Conservation (phyloP, 2,888 invertebrate genomes). For the Perdita meconis region DNA sequence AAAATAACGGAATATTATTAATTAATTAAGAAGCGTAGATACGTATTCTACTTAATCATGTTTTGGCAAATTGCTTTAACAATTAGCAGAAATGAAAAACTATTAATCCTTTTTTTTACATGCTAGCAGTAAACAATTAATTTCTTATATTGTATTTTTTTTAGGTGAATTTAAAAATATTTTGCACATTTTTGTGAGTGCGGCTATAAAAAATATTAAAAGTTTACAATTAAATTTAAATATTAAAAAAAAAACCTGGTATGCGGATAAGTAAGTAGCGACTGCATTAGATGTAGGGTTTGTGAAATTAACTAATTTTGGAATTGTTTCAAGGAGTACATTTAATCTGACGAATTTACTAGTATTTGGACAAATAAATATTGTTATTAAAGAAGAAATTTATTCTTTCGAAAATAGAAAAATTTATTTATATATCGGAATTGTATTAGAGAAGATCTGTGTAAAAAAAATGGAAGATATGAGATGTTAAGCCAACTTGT, state of each 20-base stretch:
- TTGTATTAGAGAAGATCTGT: slow-evolving; percentile 18
- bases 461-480: neutral
- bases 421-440: slow-evolving; percentile 49
- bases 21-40: slow-evolving; percentile 11
- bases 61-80: slow-evolving; percentile 17
- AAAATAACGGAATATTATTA: slow-evolving; percentile 4
- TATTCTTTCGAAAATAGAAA: slow-evolving; percentile 24
- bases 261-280: slow-evolving; percentile 15
- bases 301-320: slow-evolving; percentile 10
- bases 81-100: neutral
- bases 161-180: slow-evolving; percentile 13
- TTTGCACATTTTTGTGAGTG: slow-evolving; percentile 46
- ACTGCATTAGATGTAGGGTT: slow-evolving; percentile 21
- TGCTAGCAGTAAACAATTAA: slow-evolving; percentile 4
- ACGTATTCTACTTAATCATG: slow-evolving; percentile 14
- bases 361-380: slow-evolving; percentile 40
- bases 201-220: slow-evolving; percentile 45
- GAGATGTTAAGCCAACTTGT: slow-evolving; percentile 16
- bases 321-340: slow-evolving; percentile 30
- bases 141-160: slow-evolving; percentile 22
- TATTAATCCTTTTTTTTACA: neutral
- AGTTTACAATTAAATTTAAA: slow-evolving; percentile 25
- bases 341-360: slow-evolving; percentile 47
- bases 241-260: slow-evolving; percentile 14
- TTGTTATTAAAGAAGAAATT: slow-evolving; percentile 23